Base-by-base conservation (phyloP, 2,797 vertebrate genomes). In the Schizopygopsis pylzovi region DNA sequence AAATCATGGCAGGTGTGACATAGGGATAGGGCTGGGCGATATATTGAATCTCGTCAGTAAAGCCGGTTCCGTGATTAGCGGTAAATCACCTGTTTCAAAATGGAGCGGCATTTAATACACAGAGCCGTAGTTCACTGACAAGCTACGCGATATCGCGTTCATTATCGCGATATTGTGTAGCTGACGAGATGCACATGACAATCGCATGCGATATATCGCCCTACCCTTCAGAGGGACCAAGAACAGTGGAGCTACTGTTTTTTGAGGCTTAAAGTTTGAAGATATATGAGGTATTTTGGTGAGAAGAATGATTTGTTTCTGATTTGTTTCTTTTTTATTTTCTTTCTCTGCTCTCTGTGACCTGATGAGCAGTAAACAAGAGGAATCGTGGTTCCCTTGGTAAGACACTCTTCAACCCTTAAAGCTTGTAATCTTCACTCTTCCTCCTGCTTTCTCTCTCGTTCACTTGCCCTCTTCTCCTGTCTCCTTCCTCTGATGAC, bases 311-410 rank as follows among this genome's bases (percentile, higher is more conserved):
- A 73, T 59, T 73, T 49, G 43, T 85, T 73, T 52, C 67, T 79
- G 47, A 80, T 41, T 71, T 79, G 1, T 71, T 72, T 41, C 33
- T 33, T 83, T 71, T 25, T 77, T 76, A 68, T 16, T 82, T 68
- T 61, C 12, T 86, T 25, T 88, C 73, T 87, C 20, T 73, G 75
- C 56, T 71, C 54, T 83, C 84, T 59, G 76, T 81, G 82, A 79
- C 63, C 86, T 65, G 63, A 75, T 78, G 81, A 87, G 83, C 89
- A 90, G 89, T 88, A 88, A 88, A 85, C 85, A 90, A 90, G 90
- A 89, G 76, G 87, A 91, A 89, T 56, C 83, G 81, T 68, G 86
- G 67, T 83, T 67, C 83, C 68, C 47, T 79, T 79, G 89, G 90
- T 90, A 90, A 90, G 88, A 49, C 65, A 84, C 43, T 68, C 61